phyloP scores from a whole-genome alignment of 2,888 invertebrate genomes.

The Aphodius granarius region DNA sequence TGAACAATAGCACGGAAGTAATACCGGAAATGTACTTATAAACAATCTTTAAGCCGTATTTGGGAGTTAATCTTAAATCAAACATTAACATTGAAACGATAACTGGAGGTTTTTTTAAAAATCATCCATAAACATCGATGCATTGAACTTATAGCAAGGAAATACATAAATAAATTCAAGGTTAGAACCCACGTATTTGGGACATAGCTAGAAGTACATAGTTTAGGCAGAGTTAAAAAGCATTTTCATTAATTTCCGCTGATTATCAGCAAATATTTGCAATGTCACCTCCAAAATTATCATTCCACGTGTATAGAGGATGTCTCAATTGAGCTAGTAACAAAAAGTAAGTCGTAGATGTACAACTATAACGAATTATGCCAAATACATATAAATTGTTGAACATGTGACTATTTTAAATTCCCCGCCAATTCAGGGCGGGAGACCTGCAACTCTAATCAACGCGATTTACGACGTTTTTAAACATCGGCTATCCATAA shows the following conservation, averaged over 20 bases:
- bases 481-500: neutral
- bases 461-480: neutral
- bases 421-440: neutral
- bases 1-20: neutral
- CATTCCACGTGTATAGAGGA: neutral
- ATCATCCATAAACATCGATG: neutral
- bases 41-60: neutral
- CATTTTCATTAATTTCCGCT: neutral
- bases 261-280: neutral
- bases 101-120: neutral
- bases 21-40: neutral
- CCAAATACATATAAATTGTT: neutral
- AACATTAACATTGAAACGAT: neutral
- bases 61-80: neutral
- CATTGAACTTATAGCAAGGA: neutral
- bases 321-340: neutral
- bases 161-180: neutral
- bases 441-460: neutral
- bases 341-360: neutral
- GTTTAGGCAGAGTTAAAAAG: neutral
- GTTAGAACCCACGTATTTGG: neutral
- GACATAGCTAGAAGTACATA: neutral
- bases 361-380: neutral
- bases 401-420: conserved; percentile 4
- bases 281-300: neutral